Evolutionary conservation across 2,113 vertebrate genomes (phyloP).

Genomic region (Phoxinus phoxinus): DNA sequence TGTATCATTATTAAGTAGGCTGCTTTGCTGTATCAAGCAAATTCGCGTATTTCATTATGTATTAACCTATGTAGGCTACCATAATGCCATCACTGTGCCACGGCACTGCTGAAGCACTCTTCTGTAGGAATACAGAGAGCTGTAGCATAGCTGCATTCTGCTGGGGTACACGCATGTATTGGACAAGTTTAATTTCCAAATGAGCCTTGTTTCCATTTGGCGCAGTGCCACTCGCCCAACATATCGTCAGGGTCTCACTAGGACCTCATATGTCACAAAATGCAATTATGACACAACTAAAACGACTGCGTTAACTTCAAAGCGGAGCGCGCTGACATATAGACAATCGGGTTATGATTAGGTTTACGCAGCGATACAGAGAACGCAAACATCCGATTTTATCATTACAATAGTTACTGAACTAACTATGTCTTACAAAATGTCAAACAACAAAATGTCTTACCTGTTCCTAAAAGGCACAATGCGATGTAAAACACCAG

Average conservation of each 20-base stretch:
- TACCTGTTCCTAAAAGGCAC: slow-evolving; percentile 78
- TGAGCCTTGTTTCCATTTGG: slow-evolving; percentile 16
- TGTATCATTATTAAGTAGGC: background rate
- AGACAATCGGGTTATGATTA: background rate
- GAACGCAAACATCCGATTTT: background rate
- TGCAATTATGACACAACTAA: background rate
- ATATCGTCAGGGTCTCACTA: background rate
- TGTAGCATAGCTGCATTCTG: background rate
- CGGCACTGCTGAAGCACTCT: background rate
- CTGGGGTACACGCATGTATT: background rate
- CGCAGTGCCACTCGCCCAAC: slow-evolving; percentile 6
- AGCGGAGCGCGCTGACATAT: background rate
- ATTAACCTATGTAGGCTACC: background rate
- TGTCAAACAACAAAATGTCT: slow-evolving; percentile 58
- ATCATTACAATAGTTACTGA: slow-evolving; percentile 28
- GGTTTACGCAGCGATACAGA: slow-evolving; percentile 37
- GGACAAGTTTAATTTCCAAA: slow-evolving; percentile 40
- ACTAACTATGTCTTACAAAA: no score
- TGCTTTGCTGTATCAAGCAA: background rate
- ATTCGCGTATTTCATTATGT: background rate
- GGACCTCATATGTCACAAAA: slow-evolving; percentile 2
- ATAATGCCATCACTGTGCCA: background rate
- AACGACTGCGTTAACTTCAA: background rate
- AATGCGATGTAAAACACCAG: slow-evolving; percentile 69
- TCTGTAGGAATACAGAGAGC: background rate